phyloP scores from a whole-genome alignment of 2,113 vertebrate genomes.

The Paratilapia polleni region DNA sequence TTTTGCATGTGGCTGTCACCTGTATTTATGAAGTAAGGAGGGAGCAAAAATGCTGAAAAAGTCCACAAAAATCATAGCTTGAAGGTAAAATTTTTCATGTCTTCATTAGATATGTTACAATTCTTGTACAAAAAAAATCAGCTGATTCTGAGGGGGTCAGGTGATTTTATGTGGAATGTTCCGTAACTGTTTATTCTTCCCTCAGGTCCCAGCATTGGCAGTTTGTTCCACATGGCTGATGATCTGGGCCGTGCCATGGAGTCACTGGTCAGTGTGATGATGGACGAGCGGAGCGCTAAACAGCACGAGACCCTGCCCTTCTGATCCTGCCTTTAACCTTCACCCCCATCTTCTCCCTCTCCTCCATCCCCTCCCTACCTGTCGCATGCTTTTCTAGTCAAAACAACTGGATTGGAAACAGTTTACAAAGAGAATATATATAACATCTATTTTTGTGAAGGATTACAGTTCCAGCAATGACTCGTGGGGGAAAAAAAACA shows the following conservation, averaged over 20 bases:
- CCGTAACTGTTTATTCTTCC: constrained; percentile 8
- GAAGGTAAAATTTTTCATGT: not conserved
- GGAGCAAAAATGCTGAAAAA: not conserved
- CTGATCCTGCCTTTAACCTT: constrained; percentile 75
- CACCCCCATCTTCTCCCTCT: not conserved
- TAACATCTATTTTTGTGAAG: constrained; percentile 99
- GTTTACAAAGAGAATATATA: constrained; percentile 97
- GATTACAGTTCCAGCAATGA: constrained; percentile 89
- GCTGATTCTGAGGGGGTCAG: not conserved
- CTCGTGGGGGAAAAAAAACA: constrained; percentile 1
- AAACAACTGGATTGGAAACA: constrained; percentile 93
- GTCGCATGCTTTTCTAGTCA: constrained; percentile 93
- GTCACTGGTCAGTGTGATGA: constrained; percentile 95
- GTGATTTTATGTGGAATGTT: not conserved
- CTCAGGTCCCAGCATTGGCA: constrained; percentile 91
- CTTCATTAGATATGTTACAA: not conserved
- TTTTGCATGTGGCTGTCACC: not conserved
- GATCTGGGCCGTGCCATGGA: constrained; percentile 96
- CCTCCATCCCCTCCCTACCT: constrained; percentile 7
- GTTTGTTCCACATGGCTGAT: constrained; percentile 95
- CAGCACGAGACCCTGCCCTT: constrained; percentile 79
- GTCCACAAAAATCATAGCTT: not conserved
- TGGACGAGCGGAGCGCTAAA: constrained; percentile 89
- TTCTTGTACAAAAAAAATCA: not conserved
- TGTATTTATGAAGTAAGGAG: no score